Percentiles rank a stretch among this genome's conserved stretches.
Conservation (phyloP, 2,113 vertebrate species). For the Dicaeum eximium region DNA sequence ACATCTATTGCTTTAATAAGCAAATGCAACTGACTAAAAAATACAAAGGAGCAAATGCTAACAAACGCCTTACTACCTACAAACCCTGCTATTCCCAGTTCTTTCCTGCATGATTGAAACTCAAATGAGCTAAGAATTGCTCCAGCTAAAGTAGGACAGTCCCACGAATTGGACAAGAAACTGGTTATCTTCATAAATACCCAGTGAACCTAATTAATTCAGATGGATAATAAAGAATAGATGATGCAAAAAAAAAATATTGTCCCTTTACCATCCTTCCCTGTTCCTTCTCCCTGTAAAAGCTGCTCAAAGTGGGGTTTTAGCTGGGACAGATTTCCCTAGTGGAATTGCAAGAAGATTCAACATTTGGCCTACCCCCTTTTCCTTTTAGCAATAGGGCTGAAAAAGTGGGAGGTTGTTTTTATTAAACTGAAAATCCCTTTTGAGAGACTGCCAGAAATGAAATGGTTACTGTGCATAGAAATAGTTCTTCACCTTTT, state of each 20-base stretch:
- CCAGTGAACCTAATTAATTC: neutral
- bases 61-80: neutral
- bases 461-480: constrained; percentile 22
- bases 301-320: neutral
- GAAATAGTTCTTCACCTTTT: constrained; percentile 48
- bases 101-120: neutral
- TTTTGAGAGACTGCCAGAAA: neutral
- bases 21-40: neutral
- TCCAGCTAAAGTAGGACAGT: neutral
- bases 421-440: neutral
- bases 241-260: neutral
- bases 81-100: neutral
- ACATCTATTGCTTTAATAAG: neutral
- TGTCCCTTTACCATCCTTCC: neutral
- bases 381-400: neutral
- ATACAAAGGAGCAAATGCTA: neutral
- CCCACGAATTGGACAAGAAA: neutral
- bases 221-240: neutral
- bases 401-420: neutral
- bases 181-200: neutral
- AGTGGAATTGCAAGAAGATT: neutral
- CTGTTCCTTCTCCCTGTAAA: neutral
- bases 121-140: neutral
- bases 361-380: neutral
- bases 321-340: neutral